These are phyloP conservation scores for Drosophila melanosoma DNA, from an alignment of 2,888 invertebrate genomes.

Conservation along the genomic window DNA sequence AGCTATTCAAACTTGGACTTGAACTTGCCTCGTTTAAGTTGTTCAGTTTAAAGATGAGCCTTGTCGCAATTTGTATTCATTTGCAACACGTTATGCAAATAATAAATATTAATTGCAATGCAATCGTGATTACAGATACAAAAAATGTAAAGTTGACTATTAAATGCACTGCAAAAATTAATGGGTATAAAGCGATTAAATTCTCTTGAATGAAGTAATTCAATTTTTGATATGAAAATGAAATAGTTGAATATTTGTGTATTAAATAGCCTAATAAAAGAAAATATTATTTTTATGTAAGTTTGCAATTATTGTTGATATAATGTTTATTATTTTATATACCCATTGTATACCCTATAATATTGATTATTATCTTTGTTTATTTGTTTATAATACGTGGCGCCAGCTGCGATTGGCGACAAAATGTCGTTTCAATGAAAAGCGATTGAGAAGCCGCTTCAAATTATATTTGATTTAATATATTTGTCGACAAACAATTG, in stretches of 20 bases:
- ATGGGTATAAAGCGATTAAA: not conserved
- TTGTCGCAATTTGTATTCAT: slow-evolving; percentile 52
- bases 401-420: slow-evolving; percentile 59
- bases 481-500: slow-evolving; percentile 8
- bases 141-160: not conserved
- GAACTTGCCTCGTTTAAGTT: slow-evolving; percentile 32
- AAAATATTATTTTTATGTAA: not conserved
- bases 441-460: slow-evolving; percentile 3
- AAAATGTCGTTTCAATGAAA: slow-evolving; percentile 41
- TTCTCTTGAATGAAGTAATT: not conserved
- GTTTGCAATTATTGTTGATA: not conserved
- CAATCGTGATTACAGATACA: slow-evolving; percentile 12
- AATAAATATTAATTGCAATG: slow-evolving; percentile 19
- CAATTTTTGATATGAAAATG: not conserved
- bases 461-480: slow-evolving; percentile 60
- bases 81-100: slow-evolving; percentile 49
- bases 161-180: slow-evolving; percentile 5
- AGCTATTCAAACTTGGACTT: slow-evolving; percentile 11
- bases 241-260: not conserved
- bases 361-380: not conserved
- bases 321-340: not conserved
- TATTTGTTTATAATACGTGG: slow-evolving; percentile 49
- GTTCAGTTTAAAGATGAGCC: slow-evolving; percentile 48
- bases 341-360: not conserved
- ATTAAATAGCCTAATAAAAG: not conserved